Conservation (phyloP, 2,113 vertebrate genomes). For the Catagonus wagneri region DNA sequence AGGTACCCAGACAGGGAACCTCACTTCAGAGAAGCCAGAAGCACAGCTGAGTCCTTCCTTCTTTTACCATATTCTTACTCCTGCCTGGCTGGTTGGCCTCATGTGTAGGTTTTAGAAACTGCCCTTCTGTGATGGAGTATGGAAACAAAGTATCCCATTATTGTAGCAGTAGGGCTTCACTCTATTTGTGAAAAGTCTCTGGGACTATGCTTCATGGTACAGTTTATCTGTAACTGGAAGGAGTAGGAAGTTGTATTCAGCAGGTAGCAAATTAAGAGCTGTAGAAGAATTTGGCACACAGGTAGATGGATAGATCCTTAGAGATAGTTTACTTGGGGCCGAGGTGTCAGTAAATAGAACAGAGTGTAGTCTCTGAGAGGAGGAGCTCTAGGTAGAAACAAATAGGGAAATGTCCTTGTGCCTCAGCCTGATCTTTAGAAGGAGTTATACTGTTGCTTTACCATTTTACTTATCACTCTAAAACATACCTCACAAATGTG, state of each 20-base stretch:
- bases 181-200: background rate
- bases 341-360: background rate
- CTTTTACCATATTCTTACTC: background rate
- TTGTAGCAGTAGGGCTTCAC: background rate
- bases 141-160: background rate
- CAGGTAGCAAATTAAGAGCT: background rate
- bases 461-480: background rate
- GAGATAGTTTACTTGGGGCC: background rate
- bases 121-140: background rate
- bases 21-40: background rate
- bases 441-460: background rate
- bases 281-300: background rate
- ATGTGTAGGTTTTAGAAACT: background rate
- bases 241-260: background rate
- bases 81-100: background rate
- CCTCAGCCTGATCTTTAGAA: background rate
- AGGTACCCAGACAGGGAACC: background rate
- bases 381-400: background rate
- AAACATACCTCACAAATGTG: background rate
- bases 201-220: background rate
- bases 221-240: background rate
- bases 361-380: background rate
- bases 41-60: background rate
- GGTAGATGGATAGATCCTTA: background rate
- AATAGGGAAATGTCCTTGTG: background rate